phyloP scores from a whole-genome alignment of 2,888 invertebrate genomes.

The Acleris holmiana region DNA sequence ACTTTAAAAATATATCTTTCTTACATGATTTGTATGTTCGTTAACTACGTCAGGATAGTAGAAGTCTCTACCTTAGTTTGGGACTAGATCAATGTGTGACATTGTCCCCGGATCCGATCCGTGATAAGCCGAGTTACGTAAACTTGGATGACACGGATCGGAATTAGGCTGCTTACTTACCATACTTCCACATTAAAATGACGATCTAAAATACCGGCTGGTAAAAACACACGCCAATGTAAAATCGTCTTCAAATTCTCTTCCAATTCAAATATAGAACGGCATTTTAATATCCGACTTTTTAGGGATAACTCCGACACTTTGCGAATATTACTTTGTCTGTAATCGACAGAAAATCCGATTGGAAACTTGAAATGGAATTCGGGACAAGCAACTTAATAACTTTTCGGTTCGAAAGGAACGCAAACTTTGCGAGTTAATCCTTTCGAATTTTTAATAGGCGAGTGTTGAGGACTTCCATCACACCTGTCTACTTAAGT shows the following conservation, averaged over 20 bases:
- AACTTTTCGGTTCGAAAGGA: conserved; percentile 18
- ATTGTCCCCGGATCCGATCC: too few relatives aligned
- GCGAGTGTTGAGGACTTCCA: conserved; percentile 3
- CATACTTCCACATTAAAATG: too few relatives aligned
- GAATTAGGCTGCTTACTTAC: too few relatives aligned
- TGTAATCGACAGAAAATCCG: conserved; percentile 29
- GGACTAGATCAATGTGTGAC: too few relatives aligned
- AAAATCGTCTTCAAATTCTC: conserved; percentile 1
- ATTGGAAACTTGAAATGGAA: conserved; percentile 32
- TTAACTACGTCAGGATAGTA: too few relatives aligned
- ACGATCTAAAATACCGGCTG: neutral
- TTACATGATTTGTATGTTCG: too few relatives aligned
- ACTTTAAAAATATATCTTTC: too few relatives aligned
- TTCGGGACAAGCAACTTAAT: conserved; percentile 20
- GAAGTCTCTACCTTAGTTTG: too few relatives aligned
- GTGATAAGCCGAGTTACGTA: too few relatives aligned
- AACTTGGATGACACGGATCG: too few relatives aligned
- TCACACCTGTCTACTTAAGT: conserved; percentile 16
- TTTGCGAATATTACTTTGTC: conserved; percentile 30
- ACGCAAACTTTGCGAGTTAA: conserved; percentile 19
- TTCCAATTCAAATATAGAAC: conserved; percentile 11
- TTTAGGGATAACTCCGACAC: conserved; percentile 21
- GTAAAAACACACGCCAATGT: neutral
- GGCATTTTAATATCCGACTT: conserved; percentile 34
- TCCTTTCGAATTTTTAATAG: conserved; percentile 28